Percentiles rank a stretch among this genome's conserved stretches.
phyloP scores from a whole-genome alignment of 2,888 invertebrate species.

The Lepidochrysops patricia region DNA sequence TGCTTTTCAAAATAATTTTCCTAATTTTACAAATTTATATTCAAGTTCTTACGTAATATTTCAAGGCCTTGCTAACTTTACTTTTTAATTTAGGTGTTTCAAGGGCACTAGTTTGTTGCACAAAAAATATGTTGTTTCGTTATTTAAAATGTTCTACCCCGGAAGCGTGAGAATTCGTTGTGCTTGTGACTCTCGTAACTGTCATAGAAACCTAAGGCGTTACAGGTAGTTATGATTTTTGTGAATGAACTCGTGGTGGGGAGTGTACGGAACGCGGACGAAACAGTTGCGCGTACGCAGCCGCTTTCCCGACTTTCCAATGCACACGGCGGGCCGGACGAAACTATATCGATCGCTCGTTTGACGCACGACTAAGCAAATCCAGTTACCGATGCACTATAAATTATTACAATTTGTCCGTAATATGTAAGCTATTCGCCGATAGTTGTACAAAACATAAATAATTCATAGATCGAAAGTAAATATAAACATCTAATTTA shows the following conservation, averaged over 20 bases:
- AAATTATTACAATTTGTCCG: not conserved
- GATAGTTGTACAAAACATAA: not conserved
- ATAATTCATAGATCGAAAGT: not conserved
- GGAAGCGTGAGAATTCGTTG: no score
- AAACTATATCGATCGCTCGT: slow-evolving; percentile 18
- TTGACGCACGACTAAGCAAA: slow-evolving; percentile 12
- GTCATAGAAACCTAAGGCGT: not conserved
- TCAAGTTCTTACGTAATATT: not conserved
- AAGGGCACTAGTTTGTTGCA: not conserved
- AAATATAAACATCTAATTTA: not conserved
- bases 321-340: slow-evolving; percentile 32
- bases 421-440: not conserved
- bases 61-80: not conserved
- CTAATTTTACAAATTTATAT: not conserved
- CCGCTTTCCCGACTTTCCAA: slow-evolving; percentile 64
- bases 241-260: slow-evolving; percentile 43
- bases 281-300: slow-evolving; percentile 37
- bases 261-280: slow-evolving; percentile 56
- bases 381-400: not conserved
- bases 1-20: not conserved
- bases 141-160: not conserved
- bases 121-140: no score
- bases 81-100: not conserved
- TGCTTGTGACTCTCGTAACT: not conserved
- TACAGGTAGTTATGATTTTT: slow-evolving; percentile 25